Base-by-base conservation (phyloP, 2,113 vertebrate species). In the Thymallus thymallus region DNA sequence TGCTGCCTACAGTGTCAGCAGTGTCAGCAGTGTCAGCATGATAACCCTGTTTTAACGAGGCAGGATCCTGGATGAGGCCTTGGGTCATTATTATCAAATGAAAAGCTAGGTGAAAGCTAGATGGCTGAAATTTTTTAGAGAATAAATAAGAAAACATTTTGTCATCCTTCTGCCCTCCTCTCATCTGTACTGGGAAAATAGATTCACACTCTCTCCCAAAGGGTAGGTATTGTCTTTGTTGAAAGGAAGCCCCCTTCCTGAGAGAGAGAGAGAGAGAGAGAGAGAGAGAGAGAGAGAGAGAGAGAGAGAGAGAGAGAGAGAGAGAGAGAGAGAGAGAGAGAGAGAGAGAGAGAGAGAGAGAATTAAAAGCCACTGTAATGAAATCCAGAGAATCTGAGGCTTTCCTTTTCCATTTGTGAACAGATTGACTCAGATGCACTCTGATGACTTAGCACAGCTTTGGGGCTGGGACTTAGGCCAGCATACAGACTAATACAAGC, bases 221-320 rank as follows among this genome's bases (percentile, higher is more conserved):
- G 88, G 72, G 68, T 69, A 72, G 75, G 66, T 74, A 91, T 90
- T 90, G 85, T 68, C 85, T 90, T 89, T 89, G 86, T 87, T 74
- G 78, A 58, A 41, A 45, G 65, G 16, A 18, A 16, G 68, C n/a
- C n/a, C n/a, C 5, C 56, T 60, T n/a, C 56, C 9, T 22, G 68
- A 69, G 41, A 51, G 35, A 69, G n/a, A 29, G 32, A 68, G 73
- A 24, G 20, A 51, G 24, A 20, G 68, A n/a, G 75, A 66, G 80
- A 71, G 69, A 85, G 75, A 88, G 76, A 76, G 65, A 46, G 62
- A 78, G 24, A 86, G 87, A 87, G 75, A 55, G 51, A 55, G 51
- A 55, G 18, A 55, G 5, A 55, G 13, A 55, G 18, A 16, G 5
- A 45, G 5, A 45, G 5, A 45, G 41, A 45, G 9, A 45, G 9